Base-by-base conservation (phyloP, 2,888 invertebrate genomes). In the Fabriciana adippe region DNA sequence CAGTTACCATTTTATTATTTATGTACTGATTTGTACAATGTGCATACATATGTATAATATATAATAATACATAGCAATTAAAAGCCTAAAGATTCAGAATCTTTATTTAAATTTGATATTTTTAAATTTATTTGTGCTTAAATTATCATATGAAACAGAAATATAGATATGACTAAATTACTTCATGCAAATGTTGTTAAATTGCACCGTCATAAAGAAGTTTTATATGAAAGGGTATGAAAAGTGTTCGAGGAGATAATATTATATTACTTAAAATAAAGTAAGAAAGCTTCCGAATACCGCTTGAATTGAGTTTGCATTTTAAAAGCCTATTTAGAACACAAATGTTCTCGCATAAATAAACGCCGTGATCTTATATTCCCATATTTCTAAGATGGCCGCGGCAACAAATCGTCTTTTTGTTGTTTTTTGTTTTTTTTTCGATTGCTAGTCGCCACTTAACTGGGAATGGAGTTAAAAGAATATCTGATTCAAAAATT, bases 321-420 rank as follows among this genome's bases (percentile, higher is more conserved):
- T 85, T 84, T 84, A 87, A 83, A 78, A 80, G 82, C 79, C 82
- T 81, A 84, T 85, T 86, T 86, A 83, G 79, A 83, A 81, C 78
- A 81, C 81, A 85, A 87, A 89, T 84, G 80, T 78, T 80, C 79
- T 77, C 78, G 78, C 80, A 79, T 83, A 82, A 83, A 83, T 82
- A 82, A 81, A 80, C 73, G 75, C 73, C 69, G 72, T 72, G 55
- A 82, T 80, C 77, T 83, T 85, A 82, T 80, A 81, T 82, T 76
- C 81, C 79, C 83, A 78, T 78, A 78, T 83, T 84, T 80, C 81
- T 79, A 81, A 77, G 81, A 82, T 67, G 61, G 62, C 55, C 59
- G 62, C 66, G 55, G 66, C 64, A 64, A 72, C 64, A 63, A 70
- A 70, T 67, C 50, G 62, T 53, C 56, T 67, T 73, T 51, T 59